Conservation (phyloP, 2,888 invertebrate species). For the Xestoiulus laeticollis region DNA sequence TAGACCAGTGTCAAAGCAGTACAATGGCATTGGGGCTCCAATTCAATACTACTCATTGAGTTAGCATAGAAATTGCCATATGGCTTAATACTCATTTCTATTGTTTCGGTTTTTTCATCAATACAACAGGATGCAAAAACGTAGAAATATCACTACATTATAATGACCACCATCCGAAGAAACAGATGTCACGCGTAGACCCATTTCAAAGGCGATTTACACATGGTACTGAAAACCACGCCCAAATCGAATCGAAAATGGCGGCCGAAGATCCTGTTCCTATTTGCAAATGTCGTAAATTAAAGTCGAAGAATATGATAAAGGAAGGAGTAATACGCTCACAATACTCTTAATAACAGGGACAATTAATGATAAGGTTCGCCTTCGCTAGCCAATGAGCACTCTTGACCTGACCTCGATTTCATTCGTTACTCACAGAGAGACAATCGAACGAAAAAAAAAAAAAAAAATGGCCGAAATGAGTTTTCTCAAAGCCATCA, state of each 20-base stretch:
- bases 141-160: too few species aligned
- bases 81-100: too few species aligned
- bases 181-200: not conserved
- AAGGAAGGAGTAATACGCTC: not conserved
- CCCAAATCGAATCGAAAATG: conserved; percentile 26
- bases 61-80: too few species aligned
- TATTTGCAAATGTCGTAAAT: not conserved
- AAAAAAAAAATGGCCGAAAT: too few species aligned
- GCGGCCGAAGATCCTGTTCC: conserved; percentile 10
- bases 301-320: not conserved
- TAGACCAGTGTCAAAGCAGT: too few species aligned
- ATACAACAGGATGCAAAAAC: not conserved
- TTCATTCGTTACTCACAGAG: too few species aligned
- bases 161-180: too few species aligned
- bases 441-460: too few species aligned
- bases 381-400: not conserved
- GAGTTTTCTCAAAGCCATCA: too few species aligned
- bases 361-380: not conserved
- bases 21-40: too few species aligned
- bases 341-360: not conserved
- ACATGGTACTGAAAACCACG: not conserved
- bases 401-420: not conserved
- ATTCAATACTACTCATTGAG: too few species aligned
- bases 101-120: too few species aligned
- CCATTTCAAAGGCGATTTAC: not conserved